phyloP scores from a whole-genome alignment of 2,888 invertebrate species.

The Acrocyrtus sp. region DNA sequence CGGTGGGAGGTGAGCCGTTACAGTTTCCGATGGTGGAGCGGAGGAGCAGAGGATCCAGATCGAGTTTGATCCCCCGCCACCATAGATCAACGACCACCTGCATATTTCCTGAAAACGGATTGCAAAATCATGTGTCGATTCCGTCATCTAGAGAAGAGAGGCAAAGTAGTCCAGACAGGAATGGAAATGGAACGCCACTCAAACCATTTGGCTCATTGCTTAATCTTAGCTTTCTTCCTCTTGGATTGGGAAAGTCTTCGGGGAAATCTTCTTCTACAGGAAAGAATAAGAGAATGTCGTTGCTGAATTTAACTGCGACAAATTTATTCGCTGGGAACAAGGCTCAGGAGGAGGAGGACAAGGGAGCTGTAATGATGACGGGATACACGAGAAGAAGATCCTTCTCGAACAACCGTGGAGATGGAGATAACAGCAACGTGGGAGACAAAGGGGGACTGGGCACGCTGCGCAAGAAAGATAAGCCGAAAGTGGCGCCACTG shows the following conservation, averaged over 20 bases:
- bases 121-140: neutral
- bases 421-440: slow-evolving; percentile 8
- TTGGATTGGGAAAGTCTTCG: slow-evolving; percentile 43
- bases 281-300: slow-evolving; percentile 27
- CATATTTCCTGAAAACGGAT: slow-evolving; percentile 27
- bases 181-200: neutral
- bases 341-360: slow-evolving; percentile 12
- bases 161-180: neutral
- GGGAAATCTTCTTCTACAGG: slow-evolving; percentile 26
- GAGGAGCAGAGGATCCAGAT: slow-evolving; percentile 11
- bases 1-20: neutral
- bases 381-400: slow-evolving; percentile 27
- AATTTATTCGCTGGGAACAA: slow-evolving; percentile 21
- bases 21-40: slow-evolving; percentile 21
- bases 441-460: too few relatives aligned
- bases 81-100: slow-evolving; percentile 50
- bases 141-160: neutral
- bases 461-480: too few relatives aligned
- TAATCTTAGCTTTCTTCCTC: slow-evolving; percentile 48
- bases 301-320: slow-evolving; percentile 32
- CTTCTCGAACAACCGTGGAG: slow-evolving; percentile 8
- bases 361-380: slow-evolving; percentile 37
- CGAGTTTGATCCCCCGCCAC: slow-evolving; percentile 32
- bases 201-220: slow-evolving; percentile 52
- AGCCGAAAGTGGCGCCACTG: neutral